Conservation (phyloP, 2,888 invertebrate genomes). For the Torymus texanus region DNA sequence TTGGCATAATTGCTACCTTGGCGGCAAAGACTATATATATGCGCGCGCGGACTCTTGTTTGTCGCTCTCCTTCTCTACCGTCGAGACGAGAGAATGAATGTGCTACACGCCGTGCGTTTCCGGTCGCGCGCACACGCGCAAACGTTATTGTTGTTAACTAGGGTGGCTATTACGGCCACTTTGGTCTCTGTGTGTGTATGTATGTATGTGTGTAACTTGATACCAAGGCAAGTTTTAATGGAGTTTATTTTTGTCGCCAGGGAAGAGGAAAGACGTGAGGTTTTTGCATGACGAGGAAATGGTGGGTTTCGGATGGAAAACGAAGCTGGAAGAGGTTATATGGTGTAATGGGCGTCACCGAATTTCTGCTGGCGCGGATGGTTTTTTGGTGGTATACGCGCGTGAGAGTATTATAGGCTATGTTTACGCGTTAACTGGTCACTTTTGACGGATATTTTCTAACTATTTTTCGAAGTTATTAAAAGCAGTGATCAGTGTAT, state of each 20-base stretch:
- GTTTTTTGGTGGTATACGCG: too few relatives aligned
- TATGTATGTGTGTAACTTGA: not conserved
- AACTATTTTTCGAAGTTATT: too few relatives aligned
- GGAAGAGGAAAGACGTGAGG: not conserved
- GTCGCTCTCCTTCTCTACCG: conserved; percentile 52
- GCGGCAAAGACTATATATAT: conserved; percentile 29
- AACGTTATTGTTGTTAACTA: conserved; percentile 38
- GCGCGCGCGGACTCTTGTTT: conserved; percentile 44
- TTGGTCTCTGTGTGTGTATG: not conserved
- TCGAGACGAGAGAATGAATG: conserved; percentile 39
- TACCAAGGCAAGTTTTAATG: conserved; percentile 6
- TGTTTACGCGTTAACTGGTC: too few relatives aligned
- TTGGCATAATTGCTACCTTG: conserved; percentile 67
- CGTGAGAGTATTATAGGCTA: too few relatives aligned
- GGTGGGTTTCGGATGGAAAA: too few relatives aligned
- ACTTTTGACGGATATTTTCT: too few relatives aligned
- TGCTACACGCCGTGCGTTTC: conserved; percentile 42
- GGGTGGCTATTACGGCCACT: conserved; percentile 35
- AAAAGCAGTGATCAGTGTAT: too few relatives aligned
- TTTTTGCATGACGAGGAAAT: too few relatives aligned
- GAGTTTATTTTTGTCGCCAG: not conserved
- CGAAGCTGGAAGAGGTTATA: too few relatives aligned
- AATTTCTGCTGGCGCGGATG: too few relatives aligned
- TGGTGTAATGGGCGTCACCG: too few relatives aligned
- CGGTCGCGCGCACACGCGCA: conserved; percentile 23